These are phyloP conservation scores for Drosophila borealis DNA, from an alignment of 2,888 invertebrate species.

Conservation along the genomic window DNA sequence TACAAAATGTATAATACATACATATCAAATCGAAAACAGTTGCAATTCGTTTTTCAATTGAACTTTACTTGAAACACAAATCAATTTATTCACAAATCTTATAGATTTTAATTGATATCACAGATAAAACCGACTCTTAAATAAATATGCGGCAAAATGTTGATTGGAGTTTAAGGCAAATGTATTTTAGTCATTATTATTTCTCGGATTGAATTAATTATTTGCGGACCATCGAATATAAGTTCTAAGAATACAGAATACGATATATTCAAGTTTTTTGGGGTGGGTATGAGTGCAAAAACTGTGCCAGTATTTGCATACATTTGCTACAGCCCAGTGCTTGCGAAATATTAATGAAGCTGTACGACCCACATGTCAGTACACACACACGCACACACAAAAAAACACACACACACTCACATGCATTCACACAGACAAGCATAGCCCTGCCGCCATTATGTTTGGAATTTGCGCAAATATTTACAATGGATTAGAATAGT, in stretches of 20 bases:
- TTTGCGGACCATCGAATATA: slow-evolving; percentile 34
- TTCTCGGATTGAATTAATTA: slow-evolving; percentile 52
- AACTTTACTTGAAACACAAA: background rate
- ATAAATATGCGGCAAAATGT: slow-evolving; percentile 20
- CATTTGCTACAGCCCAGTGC: slow-evolving; percentile 24
- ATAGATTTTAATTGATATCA: slow-evolving; percentile 23
- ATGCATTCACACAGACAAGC: background rate
- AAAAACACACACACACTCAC: background rate
- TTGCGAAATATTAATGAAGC: slow-evolving; percentile 59
- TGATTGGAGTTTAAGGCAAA: slow-evolving; percentile 28
- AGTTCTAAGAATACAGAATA: slow-evolving; percentile 2
- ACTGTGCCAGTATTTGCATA: slow-evolving; percentile 50
- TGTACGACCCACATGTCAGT: slow-evolving; percentile 38
- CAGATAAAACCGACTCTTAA: slow-evolving; percentile 9
- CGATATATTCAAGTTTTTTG: slow-evolving; percentile 1
- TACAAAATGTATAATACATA: too few species aligned
- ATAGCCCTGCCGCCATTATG: slow-evolving; percentile 30
- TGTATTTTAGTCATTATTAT: slow-evolving; percentile 25
- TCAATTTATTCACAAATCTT: background rate
- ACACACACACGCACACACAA: slow-evolving; percentile 18
- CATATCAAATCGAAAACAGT: background rate
- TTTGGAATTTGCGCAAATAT: slow-evolving; percentile 53
- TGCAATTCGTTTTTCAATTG: background rate
- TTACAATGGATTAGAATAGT: slow-evolving; percentile 66
- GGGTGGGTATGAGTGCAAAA: slow-evolving; percentile 9